phyloP scores from a whole-genome alignment of 2,113 vertebrate genomes.

The Synodontis membranacea region DNA sequence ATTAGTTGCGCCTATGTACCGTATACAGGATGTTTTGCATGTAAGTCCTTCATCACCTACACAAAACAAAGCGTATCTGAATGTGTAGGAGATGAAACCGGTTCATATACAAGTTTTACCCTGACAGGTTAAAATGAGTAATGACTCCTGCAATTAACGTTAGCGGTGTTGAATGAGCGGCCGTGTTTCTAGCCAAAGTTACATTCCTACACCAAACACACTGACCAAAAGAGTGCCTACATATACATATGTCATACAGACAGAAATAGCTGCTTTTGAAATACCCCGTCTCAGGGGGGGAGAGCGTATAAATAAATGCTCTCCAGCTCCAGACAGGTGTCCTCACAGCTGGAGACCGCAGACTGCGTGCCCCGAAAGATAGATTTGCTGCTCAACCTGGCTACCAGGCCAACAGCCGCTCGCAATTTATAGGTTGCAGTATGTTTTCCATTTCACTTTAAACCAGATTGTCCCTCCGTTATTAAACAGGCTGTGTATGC shows the following conservation, averaged over 20 bases:
- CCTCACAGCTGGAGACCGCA: conserved; percentile 60
- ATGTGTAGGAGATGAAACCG: not conserved
- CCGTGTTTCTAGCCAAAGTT: not conserved
- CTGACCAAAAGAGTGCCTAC: not conserved
- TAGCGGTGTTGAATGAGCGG: not conserved
- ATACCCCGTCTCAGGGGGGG: conserved; percentile 41
- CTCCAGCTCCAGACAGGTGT: conserved; percentile 53
- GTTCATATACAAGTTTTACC: not conserved
- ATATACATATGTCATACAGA: not conserved
- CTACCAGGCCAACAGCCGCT: conserved; percentile 63
- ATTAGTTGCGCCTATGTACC: not conserved
- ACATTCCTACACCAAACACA: conserved; percentile 8
- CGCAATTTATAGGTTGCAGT: conserved; percentile 62
- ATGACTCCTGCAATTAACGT: conserved; percentile 15
- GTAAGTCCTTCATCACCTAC: not conserved
- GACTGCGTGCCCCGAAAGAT: conserved; percentile 10
- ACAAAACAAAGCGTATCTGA: not conserved
- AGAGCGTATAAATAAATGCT: conserved; percentile 21
- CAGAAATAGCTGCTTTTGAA: conserved; percentile 19
- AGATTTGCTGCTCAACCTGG: conserved; percentile 54
- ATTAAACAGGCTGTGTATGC: conserved; percentile 61
- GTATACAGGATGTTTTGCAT: not conserved
- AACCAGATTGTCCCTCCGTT: conserved; percentile 67
- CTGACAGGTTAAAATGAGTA: not conserved
- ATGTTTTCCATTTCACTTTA: conserved; percentile 71